phyloP scores from a whole-genome alignment of 37 sponge, comb jelly and placozoan species.

The Bolinopsis microptera region DNA sequence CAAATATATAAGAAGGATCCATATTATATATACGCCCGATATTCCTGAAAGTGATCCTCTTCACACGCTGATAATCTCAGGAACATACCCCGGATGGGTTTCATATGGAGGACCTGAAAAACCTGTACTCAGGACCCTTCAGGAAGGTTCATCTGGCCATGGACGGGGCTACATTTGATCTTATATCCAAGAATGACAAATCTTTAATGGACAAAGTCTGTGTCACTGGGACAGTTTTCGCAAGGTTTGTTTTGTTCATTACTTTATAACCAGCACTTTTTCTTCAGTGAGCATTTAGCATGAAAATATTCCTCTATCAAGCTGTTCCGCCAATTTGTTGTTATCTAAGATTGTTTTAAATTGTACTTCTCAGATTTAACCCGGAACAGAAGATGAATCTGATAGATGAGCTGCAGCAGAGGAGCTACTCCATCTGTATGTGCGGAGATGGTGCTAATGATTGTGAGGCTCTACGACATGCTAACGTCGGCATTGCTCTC shows the following conservation, averaged over 20 bases:
- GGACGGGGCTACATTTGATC: not conserved
- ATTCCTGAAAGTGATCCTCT: too few relatives aligned
- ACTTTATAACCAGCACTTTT: too few relatives aligned
- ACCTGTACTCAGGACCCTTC: not conserved
- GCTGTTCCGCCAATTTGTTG: too few relatives aligned
- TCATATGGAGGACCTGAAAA: not conserved
- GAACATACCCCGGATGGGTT: not conserved
- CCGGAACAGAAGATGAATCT: constrained; percentile 81
- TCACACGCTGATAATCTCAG: too few relatives aligned
- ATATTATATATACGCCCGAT: too few relatives aligned
- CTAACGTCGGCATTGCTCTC: constrained; percentile 19
- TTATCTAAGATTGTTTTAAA: too few relatives aligned
- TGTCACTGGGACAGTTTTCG: constrained; percentile 6
- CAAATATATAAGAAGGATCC: too few relatives aligned
- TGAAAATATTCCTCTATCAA: too few relatives aligned
- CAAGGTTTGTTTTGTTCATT: not conserved
- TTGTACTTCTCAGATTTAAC: constrained; percentile 69
- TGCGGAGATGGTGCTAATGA: constrained; percentile 98
- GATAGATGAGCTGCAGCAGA: constrained; percentile 72
- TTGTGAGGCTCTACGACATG: constrained; percentile 72
- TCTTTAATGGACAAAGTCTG: not conserved
- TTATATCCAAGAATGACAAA: not conserved
- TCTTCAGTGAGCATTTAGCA: too few relatives aligned
- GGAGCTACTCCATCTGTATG: constrained; percentile 78
- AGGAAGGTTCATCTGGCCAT: constrained; percentile 19